Evolutionary conservation across 1,140 invertebrate species (phyloP).

Genomic region (Eupristina koningsbergeri): DNA sequence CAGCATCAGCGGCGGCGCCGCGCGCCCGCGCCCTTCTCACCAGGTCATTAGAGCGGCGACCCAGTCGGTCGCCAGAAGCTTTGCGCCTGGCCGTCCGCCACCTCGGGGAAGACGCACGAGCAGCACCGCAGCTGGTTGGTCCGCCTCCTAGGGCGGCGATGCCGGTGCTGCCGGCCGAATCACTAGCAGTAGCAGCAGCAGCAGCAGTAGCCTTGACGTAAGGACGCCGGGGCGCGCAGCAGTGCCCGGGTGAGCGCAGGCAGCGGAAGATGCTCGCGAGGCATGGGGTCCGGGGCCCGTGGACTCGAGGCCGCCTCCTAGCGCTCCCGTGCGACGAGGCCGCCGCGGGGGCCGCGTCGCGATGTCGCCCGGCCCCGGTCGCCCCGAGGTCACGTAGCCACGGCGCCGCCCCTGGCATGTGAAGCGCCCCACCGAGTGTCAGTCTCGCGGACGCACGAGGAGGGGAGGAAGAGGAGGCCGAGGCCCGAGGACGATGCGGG

Average conservation of each 20-base stretch:
- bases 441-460: neutral
- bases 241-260: conserved; percentile 57
- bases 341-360: conserved; percentile 39
- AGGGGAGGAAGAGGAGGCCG: neutral
- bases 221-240: conserved; percentile 60
- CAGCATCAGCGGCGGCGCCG: too few relatives aligned
- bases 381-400: conserved; percentile 45
- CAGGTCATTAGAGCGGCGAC: too few relatives aligned
- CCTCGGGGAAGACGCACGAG: neutral
- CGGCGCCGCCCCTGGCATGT: conserved; percentile 69
- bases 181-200: conserved; percentile 61
- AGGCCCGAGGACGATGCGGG: neutral
- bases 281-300: neutral
- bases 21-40: neutral
- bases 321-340: conserved; percentile 12
- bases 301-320: neutral
- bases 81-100: neutral
- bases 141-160: neutral
- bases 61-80: neutral
- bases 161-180: conserved; percentile 52
- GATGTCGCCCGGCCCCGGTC: conserved; percentile 47
- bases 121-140: too few relatives aligned
- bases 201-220: too few relatives aligned
- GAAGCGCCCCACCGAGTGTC: conserved; percentile 65
- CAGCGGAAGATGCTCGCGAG: neutral